Evolutionary conservation across 2,888 invertebrate genomes (phyloP), one percentile per base, ranked within the genome.

Genomic region (Caenorhabditis virilis): DNA sequence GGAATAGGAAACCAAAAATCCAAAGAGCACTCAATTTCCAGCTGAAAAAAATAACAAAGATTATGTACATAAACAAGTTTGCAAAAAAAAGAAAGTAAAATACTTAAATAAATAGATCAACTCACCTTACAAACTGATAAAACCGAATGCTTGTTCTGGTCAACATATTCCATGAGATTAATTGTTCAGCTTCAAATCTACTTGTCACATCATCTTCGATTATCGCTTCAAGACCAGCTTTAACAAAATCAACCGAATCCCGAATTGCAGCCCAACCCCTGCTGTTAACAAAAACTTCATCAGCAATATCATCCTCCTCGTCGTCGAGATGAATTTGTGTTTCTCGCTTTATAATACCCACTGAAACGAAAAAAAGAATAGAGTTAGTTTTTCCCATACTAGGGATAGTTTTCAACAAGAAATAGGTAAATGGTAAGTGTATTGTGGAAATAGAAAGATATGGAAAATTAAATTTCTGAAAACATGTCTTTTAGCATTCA

Each of bases 181-280:
- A 73, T 71, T 87, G 89, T 88, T 95, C 95, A 4, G 97, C 93
- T 84, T 93, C 91, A 85, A 97, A 97, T 76, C 97, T 89, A 23
- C 93, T 93, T 1, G 97, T 98, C 54, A 98, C 97, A 87, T 95
- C 93, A 86, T 98, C 97, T 84, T 98, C 95, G 55, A 97, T 95
- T 74, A 98, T 95, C 27, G 95, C 91, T 83, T 95, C 95, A 78
- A 95, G 90, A n/a, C 95, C 95, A 33, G 69, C 70, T 58, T 73
- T 79, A 18, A 81, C 68, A 52, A 81, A 81, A 45, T 78, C 78
- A 11, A 80, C 66, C 1, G 76, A 78, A 51, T 82, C 82, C 0
- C 74, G 65, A 20, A 78, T 76, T 6, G 78, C 74, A 27, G 79
- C 78, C 79, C 79, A 78, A 35, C 78, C 79, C 18, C 79, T 71